Percentiles rank a stretch among this genome's conserved stretches.
phyloP scores from a whole-genome alignment of 2,797 vertebrate species.

The Amblyopsis hoosieri region DNA sequence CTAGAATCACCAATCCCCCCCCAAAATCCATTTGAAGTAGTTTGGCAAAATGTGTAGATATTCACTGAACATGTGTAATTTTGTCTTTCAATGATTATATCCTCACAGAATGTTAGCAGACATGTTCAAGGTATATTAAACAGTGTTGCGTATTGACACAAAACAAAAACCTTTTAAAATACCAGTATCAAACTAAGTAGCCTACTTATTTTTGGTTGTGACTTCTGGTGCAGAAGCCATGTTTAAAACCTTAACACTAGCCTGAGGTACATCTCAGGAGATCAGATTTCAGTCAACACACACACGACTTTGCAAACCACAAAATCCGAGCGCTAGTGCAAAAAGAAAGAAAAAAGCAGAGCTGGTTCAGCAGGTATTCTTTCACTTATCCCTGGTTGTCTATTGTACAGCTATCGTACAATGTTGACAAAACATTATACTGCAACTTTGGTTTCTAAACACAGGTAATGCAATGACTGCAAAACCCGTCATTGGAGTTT shows the following conservation, averaged over 20 bases:
- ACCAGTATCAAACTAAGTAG: neutral
- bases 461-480: neutral
- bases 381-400: constrained; percentile 24
- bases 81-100: neutral
- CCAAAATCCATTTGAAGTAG: neutral
- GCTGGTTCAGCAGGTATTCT: constrained; percentile 59
- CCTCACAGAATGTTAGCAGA: neutral
- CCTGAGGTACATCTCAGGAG: constrained; percentile 11
- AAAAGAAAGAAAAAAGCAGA: constrained; percentile 21
- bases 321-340: constrained; percentile 11
- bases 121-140: too few relatives aligned
- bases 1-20: neutral
- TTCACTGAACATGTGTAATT: neutral
- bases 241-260: constrained; percentile 16
- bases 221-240: constrained; percentile 3
- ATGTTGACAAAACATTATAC: constrained; percentile 32
- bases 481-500: neutral
- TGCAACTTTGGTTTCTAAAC: neutral
- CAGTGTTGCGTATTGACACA: too few relatives aligned
- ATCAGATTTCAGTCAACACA: constrained; percentile 48
- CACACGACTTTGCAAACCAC: constrained; percentile 14
- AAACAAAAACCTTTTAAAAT: neutral
- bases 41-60: neutral
- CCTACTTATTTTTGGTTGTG: too few relatives aligned
- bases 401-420: constrained; percentile 27